Conservation (phyloP, 2,797 vertebrate species). For the Meriones psammophilus region DNA sequence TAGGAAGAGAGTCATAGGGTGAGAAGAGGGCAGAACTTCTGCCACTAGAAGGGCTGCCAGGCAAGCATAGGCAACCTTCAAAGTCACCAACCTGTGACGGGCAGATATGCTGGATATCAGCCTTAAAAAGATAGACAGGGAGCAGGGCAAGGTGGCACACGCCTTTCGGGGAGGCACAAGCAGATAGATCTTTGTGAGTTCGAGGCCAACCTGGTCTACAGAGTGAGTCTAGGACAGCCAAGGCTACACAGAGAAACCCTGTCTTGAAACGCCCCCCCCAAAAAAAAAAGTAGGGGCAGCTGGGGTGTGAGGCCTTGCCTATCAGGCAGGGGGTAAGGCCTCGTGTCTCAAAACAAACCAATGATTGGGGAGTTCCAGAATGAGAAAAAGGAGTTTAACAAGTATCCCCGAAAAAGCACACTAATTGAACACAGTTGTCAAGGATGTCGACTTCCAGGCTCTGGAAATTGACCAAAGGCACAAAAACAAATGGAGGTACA, state of each 20-base stretch:
- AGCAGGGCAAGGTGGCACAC: no score
- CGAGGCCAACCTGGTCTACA: no score
- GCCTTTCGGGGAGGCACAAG: no score
- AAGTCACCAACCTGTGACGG: background rate
- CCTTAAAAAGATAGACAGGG: background rate
- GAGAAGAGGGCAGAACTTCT: background rate
- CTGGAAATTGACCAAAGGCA: background rate
- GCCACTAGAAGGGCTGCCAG: background rate
- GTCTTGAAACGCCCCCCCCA: background rate
- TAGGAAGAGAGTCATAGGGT: conserved; percentile 77
- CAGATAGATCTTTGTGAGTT: no score
- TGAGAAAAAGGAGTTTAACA: background rate
- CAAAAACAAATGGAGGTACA: background rate
- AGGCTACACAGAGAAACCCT: no score
- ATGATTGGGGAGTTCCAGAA: background rate
- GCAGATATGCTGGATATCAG: fast-evolving
- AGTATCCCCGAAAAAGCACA: background rate
- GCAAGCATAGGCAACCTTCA: background rate
- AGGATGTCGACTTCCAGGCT: background rate
- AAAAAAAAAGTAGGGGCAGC: background rate
- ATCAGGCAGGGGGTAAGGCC: background rate
- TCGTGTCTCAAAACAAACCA: background rate
- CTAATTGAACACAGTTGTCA: background rate
- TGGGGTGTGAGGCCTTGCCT: background rate
- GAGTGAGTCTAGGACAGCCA: no score